A percentile compares a stretch with the other conserved stretches of the same genome.
phyloP scores from a whole-genome alignment of 2,113 vertebrate genomes.

The Eulemur macaco region DNA sequence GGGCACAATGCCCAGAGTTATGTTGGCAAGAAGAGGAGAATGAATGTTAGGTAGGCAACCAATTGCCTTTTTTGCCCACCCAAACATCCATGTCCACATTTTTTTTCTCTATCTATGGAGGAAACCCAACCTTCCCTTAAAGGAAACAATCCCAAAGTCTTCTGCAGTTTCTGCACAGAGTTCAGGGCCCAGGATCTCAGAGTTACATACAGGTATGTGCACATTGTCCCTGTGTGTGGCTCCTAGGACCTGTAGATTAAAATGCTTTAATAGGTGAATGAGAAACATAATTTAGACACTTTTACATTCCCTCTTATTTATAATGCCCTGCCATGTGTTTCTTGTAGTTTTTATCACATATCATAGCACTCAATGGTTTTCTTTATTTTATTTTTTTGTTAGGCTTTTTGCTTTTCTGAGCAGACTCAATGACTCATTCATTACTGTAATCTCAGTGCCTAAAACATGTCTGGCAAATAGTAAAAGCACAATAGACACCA shows the following conservation, averaged over 20 bases:
- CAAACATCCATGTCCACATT: background rate
- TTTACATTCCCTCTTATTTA: background rate
- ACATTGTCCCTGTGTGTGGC: background rate
- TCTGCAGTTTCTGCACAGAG: background rate
- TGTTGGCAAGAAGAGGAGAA: background rate
- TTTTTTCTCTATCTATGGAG: background rate
- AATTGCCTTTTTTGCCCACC: background rate
- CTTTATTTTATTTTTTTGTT: background rate
- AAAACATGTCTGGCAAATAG: background rate
- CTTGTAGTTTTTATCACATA: background rate
- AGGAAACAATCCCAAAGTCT: background rate
- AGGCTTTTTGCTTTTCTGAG: background rate
- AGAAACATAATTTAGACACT: too few relatives aligned
- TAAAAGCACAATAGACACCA: background rate
- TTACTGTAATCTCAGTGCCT: background rate
- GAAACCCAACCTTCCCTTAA: background rate
- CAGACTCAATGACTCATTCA: background rate
- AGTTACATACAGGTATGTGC: background rate
- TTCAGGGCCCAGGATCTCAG: background rate
- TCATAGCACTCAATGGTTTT: background rate
- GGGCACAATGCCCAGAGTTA: background rate
- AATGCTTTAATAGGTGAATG: too few relatives aligned
- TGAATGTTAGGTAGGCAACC: background rate
- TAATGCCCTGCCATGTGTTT: background rate
- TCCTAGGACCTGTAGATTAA: too few relatives aligned